Conservation (phyloP, 1,140 invertebrate species). For the Drosophila auraria region DNA sequence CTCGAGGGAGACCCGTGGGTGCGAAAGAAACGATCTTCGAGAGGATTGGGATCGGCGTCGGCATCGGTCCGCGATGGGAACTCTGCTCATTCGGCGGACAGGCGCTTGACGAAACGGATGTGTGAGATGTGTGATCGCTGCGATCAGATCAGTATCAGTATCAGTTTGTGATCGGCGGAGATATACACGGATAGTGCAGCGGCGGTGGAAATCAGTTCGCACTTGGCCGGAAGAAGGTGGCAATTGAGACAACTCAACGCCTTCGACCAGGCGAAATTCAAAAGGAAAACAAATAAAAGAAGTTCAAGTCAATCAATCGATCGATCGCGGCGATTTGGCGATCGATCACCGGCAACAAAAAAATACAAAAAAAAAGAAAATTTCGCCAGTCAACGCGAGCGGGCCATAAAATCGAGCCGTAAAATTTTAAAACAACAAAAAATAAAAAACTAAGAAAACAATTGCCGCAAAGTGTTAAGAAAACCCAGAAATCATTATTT, state of each 20-base stretch:
- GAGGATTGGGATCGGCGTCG: constrained; percentile 1
- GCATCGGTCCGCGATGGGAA: constrained; percentile 5
- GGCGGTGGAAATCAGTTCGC: constrained; percentile 56
- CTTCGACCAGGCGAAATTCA: constrained; percentile 34
- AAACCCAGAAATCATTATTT: constrained; percentile 13
- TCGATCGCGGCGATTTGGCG: constrained; percentile 27
- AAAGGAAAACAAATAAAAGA: constrained; percentile 40
- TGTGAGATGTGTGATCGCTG: constrained; percentile 31
- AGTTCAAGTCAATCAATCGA: constrained; percentile 58
- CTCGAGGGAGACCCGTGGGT: constrained; percentile 40
- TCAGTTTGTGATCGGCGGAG: background rate
- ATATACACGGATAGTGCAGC: constrained; percentile 11
- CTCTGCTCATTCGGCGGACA: constrained; percentile 71
- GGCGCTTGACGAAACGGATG: constrained; percentile 70
- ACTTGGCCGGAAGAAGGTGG: constrained; percentile 74
- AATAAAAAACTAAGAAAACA: constrained; percentile 14
- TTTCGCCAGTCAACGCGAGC: constrained; percentile 66
- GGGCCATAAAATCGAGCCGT: constrained; percentile 57
- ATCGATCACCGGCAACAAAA: constrained; percentile 30
- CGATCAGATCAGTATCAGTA: background rate
- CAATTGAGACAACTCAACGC: constrained; percentile 75
- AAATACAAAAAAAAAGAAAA: constrained; percentile 16
- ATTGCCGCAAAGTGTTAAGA: constrained; percentile 16
- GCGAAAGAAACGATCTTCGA: constrained; percentile 17
- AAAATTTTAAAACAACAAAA: constrained; percentile 5